phyloP scores from a whole-genome alignment of 2,113 vertebrate species.

The Hymenochirus boettgeri region DNA sequence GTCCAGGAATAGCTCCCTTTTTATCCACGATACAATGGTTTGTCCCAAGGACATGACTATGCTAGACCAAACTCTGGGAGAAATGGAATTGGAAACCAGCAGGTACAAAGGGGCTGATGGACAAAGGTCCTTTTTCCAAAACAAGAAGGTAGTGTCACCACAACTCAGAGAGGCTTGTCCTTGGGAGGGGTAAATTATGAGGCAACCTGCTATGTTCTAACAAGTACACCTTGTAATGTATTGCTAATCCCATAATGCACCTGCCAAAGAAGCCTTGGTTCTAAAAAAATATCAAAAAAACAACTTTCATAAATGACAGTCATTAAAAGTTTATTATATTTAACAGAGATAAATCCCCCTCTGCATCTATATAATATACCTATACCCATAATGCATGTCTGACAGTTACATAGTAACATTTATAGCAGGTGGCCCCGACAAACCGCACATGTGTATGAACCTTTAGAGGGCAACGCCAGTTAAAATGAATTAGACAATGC shows the following conservation, averaged over 20 bases:
- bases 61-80: neutral
- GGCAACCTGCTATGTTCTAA: slow-evolving; percentile 4
- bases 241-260: neutral
- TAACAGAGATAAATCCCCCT: too few species aligned
- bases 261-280: neutral
- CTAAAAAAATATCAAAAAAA: too few species aligned
- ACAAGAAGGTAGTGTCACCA: slow-evolving; percentile 8
- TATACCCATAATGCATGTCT: too few species aligned
- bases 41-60: slow-evolving; percentile 10
- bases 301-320: too few species aligned
- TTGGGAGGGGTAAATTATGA: slow-evolving; percentile 11
- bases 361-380: too few species aligned
- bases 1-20: slow-evolving; percentile 32
- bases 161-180: slow-evolving; percentile 6
- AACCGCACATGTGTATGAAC: too few species aligned
- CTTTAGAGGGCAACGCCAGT: too few species aligned
- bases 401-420: too few species aligned
- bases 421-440: too few species aligned
- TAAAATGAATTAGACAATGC: too few species aligned
- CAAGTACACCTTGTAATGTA: slow-evolving; percentile 13
- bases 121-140: neutral
- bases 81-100: slow-evolving; percentile 6
- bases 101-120: slow-evolving; percentile 3
- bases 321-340: too few species aligned
- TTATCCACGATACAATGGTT: slow-evolving; percentile 6